A percentile compares a stretch with the other conserved stretches of the same genome.
phyloP scores from a whole-genome alignment of 2,113 vertebrate species.

The Hystrix brachyura region DNA sequence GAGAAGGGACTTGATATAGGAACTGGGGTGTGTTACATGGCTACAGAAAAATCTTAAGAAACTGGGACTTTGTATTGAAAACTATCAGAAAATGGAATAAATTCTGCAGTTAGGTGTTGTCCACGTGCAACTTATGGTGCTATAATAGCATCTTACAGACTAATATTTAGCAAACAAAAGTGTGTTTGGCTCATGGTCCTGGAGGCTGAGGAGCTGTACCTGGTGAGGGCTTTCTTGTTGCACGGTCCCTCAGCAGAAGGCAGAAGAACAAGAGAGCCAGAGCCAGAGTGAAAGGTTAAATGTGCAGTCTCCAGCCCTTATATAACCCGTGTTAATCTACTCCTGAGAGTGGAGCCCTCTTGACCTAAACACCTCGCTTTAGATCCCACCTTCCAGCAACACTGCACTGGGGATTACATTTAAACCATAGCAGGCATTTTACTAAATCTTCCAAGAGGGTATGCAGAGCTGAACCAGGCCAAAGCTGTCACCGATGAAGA shows the following conservation, averaged over 20 bases:
- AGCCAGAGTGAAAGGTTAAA: no score
- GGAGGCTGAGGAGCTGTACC: background rate
- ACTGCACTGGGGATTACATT: background rate
- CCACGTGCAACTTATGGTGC: background rate
- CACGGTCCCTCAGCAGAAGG: background rate
- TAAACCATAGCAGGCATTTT: background rate
- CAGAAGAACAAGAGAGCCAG: background rate
- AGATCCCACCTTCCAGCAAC: background rate
- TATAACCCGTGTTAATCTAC: no score
- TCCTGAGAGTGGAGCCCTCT: background rate
- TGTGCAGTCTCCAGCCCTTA: no score
- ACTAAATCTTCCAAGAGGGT: background rate
- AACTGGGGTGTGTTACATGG: background rate
- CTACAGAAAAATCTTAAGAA: background rate
- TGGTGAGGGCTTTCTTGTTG: background rate
- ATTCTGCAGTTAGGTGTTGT: background rate
- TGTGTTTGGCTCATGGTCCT: background rate
- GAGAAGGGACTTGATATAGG: background rate
- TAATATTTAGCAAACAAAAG: background rate
- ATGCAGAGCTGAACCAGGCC: rapidly evolving
- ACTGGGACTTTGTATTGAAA: background rate
- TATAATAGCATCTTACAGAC: background rate
- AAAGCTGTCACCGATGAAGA: background rate
- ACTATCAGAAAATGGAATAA: background rate
- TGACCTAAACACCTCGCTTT: background rate